Evolutionary conservation across 2,888 invertebrate species (phyloP).

Genomic region (Tribolium freemani): DNA sequence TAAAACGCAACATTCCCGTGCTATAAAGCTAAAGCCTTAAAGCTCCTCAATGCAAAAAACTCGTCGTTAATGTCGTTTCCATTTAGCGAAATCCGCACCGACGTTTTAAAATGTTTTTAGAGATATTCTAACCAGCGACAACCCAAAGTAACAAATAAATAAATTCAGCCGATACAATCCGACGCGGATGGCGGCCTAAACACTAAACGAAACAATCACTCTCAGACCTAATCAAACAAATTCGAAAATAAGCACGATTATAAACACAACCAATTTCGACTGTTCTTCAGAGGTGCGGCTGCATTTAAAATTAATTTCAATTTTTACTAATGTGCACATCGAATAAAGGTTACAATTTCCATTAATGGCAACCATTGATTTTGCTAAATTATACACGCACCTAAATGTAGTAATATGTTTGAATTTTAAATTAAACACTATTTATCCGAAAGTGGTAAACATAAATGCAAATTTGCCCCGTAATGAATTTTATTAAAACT

Average conservation of each 20-base stretch:
- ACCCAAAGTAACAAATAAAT: neutral
- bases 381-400: no score
- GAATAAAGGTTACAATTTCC: no score
- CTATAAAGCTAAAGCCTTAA: constrained; percentile 4
- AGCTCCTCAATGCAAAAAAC: constrained; percentile 12
- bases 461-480: neutral
- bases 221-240: no score
- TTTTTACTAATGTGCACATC: no score
- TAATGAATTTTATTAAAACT: neutral
- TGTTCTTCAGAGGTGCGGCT: no score
- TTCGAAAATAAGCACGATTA: neutral
- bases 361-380: no score
- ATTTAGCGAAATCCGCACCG: neutral
- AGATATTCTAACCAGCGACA: neutral
- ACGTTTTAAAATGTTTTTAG: neutral
- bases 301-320: no score
- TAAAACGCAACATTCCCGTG: neutral
- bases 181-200: neutral
- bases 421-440: no score
- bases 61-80: neutral
- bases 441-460: no score
- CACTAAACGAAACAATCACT: neutral
- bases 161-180: no score
- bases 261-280: neutral
- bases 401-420: no score